Evolutionary conservation across 1,140 invertebrate genomes (phyloP), one percentile per base, ranked within the genome.

Genomic region (Leptopilina clavipes): DNA sequence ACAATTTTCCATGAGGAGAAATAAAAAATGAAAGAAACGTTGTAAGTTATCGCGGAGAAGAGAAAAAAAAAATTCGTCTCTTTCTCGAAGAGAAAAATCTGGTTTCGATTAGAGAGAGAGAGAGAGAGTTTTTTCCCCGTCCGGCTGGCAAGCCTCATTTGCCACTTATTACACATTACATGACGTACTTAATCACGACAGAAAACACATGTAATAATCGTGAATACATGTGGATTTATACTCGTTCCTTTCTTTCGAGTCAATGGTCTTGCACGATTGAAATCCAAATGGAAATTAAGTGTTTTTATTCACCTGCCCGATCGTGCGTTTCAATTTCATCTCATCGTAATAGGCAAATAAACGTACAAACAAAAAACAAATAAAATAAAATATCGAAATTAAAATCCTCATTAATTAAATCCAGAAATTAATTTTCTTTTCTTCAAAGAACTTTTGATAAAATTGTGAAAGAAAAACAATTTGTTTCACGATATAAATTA

Each of bases 251-350:
- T 65, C 59, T 65, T 65, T 65, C 8, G 59, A 65, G 22, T 31
- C 25, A 12, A 65, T 65, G 25, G 59, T 25, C 22, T 65, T 31
- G 59, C 22, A 14, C 14, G 59, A 65, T 65, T 22, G 59, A 65
- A 65, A 31, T 12, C 22, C 22, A 37, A 65, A 65, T 65, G 59
- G 59, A 65, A 65, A 65, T 65, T 65, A 65, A 65, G 59, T 65
- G 59, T 65, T 65, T 65, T 65, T 65, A 65, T 65, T 65, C 59
- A 65, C 59, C 31, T 65, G 59, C 59, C 14, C 14, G 59, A 65
- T 65, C 59, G 25, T 65, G 59, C 59, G 59, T 65, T 37, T 65
- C 59, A 65, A 65, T 65, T 65, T 65, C 31, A 65, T 65, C 59
- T 65, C 59, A 22, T 37, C 25, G 59, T 65, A 65, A 65, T 65